Percentiles rank a stretch among this genome's conserved stretches.
phyloP scores from a whole-genome alignment of 2,888 invertebrate genomes.

The Zelleria hepariella region DNA sequence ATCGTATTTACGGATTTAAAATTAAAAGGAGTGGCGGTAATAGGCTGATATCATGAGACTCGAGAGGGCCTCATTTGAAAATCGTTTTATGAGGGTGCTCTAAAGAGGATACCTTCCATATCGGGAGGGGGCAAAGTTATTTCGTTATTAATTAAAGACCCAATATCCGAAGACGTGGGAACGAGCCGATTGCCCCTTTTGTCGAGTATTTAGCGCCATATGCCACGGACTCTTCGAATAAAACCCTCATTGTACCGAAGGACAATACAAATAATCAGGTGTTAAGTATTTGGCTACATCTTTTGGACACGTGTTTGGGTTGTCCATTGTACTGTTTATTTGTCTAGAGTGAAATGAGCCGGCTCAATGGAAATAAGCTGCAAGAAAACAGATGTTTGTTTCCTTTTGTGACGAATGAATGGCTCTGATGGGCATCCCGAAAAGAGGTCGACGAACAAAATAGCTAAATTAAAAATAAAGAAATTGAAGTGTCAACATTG shows the following conservation, averaged over 20 bases:
- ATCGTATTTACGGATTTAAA: conserved; percentile 49
- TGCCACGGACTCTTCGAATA: conserved; percentile 41
- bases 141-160: conserved; percentile 62
- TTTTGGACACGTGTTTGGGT: conserved; percentile 34
- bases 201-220: conserved; percentile 38
- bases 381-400: conserved; percentile 35
- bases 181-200: conserved; percentile 24
- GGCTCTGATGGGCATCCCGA: not conserved
- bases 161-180: conserved; percentile 56
- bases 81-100: conserved; percentile 64
- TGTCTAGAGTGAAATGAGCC: conserved; percentile 18
- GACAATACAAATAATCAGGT: conserved; percentile 56
- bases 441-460: not conserved
- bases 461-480: not conserved
- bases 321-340: conserved; percentile 37
- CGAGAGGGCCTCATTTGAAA: conserved; percentile 52
- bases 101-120: conserved; percentile 57
- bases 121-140: conserved; percentile 40
- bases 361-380: conserved; percentile 24
- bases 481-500: not conserved
- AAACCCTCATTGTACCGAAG: conserved; percentile 6
- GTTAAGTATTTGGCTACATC: conserved; percentile 34
- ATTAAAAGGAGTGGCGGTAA: conserved; percentile 32
- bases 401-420: not conserved
- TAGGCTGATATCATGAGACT: conserved; percentile 43